These are phyloP conservation scores for Desmodus rotundus DNA, from an alignment of 2,113 vertebrate species.

Conservation along the genomic window DNA sequence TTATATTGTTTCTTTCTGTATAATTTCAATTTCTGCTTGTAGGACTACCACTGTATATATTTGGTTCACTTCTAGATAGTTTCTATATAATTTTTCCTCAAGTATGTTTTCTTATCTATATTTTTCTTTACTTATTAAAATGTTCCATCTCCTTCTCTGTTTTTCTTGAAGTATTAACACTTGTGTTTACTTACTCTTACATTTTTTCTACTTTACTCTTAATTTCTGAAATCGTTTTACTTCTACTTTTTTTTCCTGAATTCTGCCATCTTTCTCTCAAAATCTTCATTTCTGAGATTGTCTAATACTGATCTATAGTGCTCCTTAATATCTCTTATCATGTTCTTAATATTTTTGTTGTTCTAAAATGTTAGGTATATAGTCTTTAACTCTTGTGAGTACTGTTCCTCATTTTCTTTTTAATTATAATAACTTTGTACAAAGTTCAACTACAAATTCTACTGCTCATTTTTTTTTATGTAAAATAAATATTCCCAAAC, in stretches of 20 bases:
- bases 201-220: background rate
- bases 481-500: background rate
- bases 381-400: background rate
- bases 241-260: background rate
- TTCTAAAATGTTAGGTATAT: background rate
- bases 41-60: background rate
- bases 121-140: background rate
- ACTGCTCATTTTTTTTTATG: background rate
- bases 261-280: background rate
- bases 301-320: background rate
- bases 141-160: background rate
- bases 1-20: background rate
- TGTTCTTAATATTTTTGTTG: background rate
- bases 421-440: background rate
- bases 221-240: background rate
- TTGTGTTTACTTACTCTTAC: background rate
- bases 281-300: background rate
- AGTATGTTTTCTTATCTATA: background rate
- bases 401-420: background rate
- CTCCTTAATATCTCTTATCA: background rate
- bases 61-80: background rate
- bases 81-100: background rate
- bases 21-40: background rate
- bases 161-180: background rate
- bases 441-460: background rate